Evolutionary conservation across 1,140 invertebrate genomes (phyloP).

Genomic region (Stegodyphus dumicola): DNA sequence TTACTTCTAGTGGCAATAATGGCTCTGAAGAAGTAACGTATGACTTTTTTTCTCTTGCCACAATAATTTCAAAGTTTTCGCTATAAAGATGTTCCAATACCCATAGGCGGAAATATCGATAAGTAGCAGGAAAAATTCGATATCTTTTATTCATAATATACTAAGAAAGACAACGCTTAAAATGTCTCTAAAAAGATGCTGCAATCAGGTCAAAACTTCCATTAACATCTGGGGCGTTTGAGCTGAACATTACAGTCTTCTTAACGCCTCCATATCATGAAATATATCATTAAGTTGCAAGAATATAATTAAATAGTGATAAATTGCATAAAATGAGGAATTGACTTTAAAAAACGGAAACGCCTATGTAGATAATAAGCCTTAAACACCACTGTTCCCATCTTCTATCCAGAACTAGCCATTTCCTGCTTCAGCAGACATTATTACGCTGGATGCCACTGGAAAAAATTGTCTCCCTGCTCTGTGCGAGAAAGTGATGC

Average conservation of each 20-base stretch:
- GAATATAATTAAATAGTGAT: slow-evolving; percentile 44
- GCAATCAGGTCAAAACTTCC: not conserved
- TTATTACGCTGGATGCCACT: slow-evolving; percentile 32
- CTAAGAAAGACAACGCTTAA: not conserved
- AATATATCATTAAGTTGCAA: slow-evolving; percentile 19
- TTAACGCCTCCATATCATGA: slow-evolving; percentile 17
- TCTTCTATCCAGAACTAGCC: not conserved
- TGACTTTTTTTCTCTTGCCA: too few species aligned
- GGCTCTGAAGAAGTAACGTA: too few species aligned
- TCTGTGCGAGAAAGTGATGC: too few species aligned
- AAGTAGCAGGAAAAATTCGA: too few species aligned
- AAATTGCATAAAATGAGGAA: slow-evolving; percentile 38
- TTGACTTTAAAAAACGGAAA: slow-evolving; percentile 21
- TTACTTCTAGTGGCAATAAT: too few species aligned
- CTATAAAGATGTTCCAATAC: too few species aligned
- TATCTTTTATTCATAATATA: not conserved
- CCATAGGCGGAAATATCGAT: too few species aligned
- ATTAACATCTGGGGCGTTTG: slow-evolving; percentile 7
- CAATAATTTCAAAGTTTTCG: too few species aligned
- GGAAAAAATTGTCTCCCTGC: not conserved
- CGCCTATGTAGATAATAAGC: slow-evolving; percentile 37
- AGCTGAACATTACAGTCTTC: not conserved
- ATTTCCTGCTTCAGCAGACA: slow-evolving; percentile 3
- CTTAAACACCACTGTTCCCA: slow-evolving; percentile 27
- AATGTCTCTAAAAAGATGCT: not conserved